Base-by-base conservation (phyloP, 2,888 invertebrate species). In the Xestia c-nigrum region DNA sequence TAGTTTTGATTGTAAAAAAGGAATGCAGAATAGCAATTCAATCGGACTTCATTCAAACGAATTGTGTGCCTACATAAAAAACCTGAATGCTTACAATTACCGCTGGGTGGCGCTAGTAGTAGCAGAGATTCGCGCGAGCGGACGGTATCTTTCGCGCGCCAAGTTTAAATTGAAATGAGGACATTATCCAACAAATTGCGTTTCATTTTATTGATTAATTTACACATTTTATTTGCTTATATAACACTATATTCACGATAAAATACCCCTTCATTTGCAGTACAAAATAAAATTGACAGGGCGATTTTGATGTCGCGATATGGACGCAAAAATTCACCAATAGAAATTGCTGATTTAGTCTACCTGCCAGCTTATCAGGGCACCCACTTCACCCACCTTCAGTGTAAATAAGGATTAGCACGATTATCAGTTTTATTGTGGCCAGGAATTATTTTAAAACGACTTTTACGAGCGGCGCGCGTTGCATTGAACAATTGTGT, bases 371-470 rank as follows among this genome's bases (percentile, higher is more conserved):
- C 94, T 96, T 96, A 96, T 96, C 96, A 89, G 90, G 86, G 78
- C 90, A 92, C 91, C 93, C 96, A 96, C 96, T 96, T 94, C 93
- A 96, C 92, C 81, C 92, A 93, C 94, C 92, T 92, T 92, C 92
- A 94, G 87, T 95, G 95, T 91, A 95, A 96, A 96, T 92, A 96
- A 91, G 94, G 95, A 95, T 96, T 94, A 95, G 91, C 89, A 88
- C 89, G 89, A 94, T 95, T 95, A 96, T 96, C 96, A 95, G 94
- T 95, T 94, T 94, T 94, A 94, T 92, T 94, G 85, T 91, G 74
- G 89, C 85, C 91, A 91, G 92, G 92, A 94, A 95, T 92, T 89
- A 91, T 94, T 94, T 94, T 93, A 90, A 90, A 92, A 90, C 90
- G 89, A 81, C 86, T 82, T 92, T 92, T 90, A 90, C 81, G 83